Base-by-base conservation (phyloP, 2,113 vertebrate genomes). In the Tachycineta bicolor region DNA sequence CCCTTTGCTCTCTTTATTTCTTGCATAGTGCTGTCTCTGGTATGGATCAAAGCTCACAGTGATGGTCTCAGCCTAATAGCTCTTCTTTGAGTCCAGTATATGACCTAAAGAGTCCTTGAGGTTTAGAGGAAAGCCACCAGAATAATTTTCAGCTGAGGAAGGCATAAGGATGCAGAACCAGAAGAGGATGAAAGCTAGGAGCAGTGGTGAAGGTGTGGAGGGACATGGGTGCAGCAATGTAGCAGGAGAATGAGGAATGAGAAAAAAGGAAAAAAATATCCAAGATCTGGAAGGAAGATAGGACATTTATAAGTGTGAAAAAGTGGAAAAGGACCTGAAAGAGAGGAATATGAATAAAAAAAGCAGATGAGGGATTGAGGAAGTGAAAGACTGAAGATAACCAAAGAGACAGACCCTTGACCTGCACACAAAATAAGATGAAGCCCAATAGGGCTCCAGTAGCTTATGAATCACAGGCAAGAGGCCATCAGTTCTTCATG, bases 141-240 rank as follows among this genome's bases (percentile, higher is more conserved):
- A 80, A 26, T 22, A 37, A 47, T 60, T 56, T 82, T 76, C 23
- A 29, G 33, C 47, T 23, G 29, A 50, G 53, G 53, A 87, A 85
- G 6, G 11, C 33, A 9, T 10, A 75, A 31, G 39, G 6, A 39
- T 59, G 33, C 17, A 39, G 53, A 84, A 26, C 14, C 26, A 60
- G 44, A 14, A 67, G 19, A 71, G 17, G 16, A 63, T 31, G 75
- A 62, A 73, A 55, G 12, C 39, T 59, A 20, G 29, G 56, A 82
- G 29, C 46, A 37, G 7, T 28, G 31, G 28, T 53, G 62, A 65
- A 82, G 11, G 2, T 41, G 15, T 28, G 47, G 19, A 82, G 56
- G 31, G 19, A n/a, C 24, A 39, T 1, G 8, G 12, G 26, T 0
- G 4, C 12, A 67, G 50, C 24, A 53, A 5, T 13, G 24, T 31